Evolutionary conservation across 2,113 vertebrate species (phyloP).

Genomic region (Cheilinus undulatus): DNA sequence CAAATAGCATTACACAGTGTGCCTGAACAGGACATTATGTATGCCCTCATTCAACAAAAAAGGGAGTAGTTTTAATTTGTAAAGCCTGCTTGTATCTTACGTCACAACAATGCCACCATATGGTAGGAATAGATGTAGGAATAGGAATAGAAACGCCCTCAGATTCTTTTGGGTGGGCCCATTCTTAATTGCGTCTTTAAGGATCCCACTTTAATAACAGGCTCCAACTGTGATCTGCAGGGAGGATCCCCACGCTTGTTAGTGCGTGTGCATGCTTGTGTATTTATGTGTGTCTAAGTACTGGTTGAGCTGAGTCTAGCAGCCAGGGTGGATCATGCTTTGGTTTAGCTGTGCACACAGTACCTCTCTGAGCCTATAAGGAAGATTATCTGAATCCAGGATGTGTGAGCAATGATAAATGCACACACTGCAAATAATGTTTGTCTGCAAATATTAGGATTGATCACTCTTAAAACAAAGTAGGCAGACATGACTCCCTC

Average conservation of each 20-base stretch:
- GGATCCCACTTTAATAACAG: slow-evolving; percentile 69
- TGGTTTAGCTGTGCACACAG: slow-evolving; percentile 34
- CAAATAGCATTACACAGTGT: background rate
- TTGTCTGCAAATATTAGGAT: background rate
- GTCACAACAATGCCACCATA: slow-evolving; percentile 40
- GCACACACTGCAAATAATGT: background rate
- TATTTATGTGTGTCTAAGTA: slow-evolving; percentile 45
- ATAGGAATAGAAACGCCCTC: slow-evolving; percentile 16
- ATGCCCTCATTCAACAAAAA: background rate
- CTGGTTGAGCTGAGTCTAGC: slow-evolving; percentile 33
- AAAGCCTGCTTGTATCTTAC: slow-evolving; percentile 4
- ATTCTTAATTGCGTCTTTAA: slow-evolving; percentile 23
- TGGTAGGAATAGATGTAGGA: slow-evolving; percentile 39
- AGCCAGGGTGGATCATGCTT: slow-evolving; percentile 11
- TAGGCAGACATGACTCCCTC: background rate
- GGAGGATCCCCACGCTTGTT: slow-evolving; percentile 49
- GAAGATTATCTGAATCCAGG: slow-evolving; percentile 49
- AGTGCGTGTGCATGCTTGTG: slow-evolving; percentile 6
- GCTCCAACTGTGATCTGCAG: slow-evolving; percentile 32
- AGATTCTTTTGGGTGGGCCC: slow-evolving; percentile 22
- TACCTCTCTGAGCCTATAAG: slow-evolving; percentile 1
- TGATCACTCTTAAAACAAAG: background rate
- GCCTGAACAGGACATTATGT: background rate
- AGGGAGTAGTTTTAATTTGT: slow-evolving; percentile 20
- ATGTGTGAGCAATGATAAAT: slow-evolving; percentile 47